Evolutionary conservation across 2,797 vertebrate genomes (phyloP).

Genomic region (Enteromius mattozi): DNA sequence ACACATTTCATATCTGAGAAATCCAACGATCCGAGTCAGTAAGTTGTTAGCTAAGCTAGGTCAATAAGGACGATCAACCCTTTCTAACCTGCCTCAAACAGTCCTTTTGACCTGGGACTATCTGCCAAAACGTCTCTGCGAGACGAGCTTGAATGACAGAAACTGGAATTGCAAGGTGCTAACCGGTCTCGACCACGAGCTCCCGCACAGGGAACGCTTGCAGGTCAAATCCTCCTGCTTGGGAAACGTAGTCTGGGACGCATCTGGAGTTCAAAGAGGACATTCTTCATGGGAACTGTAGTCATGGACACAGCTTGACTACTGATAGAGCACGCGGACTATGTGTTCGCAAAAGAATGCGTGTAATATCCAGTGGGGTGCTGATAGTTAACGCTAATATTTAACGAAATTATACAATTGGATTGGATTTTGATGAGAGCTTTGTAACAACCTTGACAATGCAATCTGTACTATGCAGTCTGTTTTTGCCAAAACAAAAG

Average conservation of each 20-base stretch:
- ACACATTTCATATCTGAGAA: conserved; percentile 16
- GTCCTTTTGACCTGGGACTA: conserved; percentile 9
- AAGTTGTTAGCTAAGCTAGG: conserved; percentile 16
- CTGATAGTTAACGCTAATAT: conserved; percentile 26
- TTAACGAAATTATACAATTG: neutral
- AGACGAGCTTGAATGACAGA: conserved; percentile 36
- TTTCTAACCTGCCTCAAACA: conserved; percentile 33
- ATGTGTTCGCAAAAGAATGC: conserved; percentile 40
- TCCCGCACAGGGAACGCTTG: neutral
- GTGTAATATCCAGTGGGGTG: conserved; percentile 22
- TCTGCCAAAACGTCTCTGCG: conserved; percentile 36
- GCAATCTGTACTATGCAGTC: conserved; percentile 33
- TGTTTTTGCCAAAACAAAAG: conserved; percentile 43
- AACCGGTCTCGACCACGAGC: neutral
- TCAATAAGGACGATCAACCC: neutral
- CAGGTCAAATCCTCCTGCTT: conserved; percentile 23
- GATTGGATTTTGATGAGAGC: conserved; percentile 14
- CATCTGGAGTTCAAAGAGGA: conserved; percentile 54
- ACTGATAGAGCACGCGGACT: conserved; percentile 37
- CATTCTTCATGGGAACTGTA: conserved; percentile 55
- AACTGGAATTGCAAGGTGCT: conserved; percentile 59
- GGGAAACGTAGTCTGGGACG: conserved; percentile 49
- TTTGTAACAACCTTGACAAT: conserved; percentile 36
- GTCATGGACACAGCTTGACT: conserved; percentile 58
- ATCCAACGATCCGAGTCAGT: neutral